A percentile compares a stretch with the other conserved stretches of the same genome.
These are phyloP conservation scores for Ammodytes marinus DNA, from an alignment of 2,113 vertebrate genomes.

Conservation along the genomic window DNA sequence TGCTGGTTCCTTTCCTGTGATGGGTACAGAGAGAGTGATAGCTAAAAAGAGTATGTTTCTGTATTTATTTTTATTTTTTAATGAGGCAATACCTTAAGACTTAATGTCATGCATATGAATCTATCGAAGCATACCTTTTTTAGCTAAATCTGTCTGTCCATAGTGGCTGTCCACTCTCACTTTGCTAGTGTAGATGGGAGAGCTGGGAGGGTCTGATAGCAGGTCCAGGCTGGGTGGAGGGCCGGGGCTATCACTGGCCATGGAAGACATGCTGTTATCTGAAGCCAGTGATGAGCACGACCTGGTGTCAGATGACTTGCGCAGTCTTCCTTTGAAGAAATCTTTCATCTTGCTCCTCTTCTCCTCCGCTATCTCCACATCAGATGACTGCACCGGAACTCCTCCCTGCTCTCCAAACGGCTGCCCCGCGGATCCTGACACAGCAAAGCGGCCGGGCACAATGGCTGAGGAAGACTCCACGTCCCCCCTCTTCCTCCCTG, in stretches of 20 bases:
- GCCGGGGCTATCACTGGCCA: constrained; percentile 86
- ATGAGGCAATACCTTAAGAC: not conserved
- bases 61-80: not conserved
- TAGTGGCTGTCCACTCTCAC: constrained; percentile 85
- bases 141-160: constrained; percentile 78
- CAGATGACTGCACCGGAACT: constrained; percentile 73
- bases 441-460: constrained; percentile 88
- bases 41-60: not conserved
- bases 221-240: constrained; percentile 83
- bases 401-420: constrained; percentile 75
- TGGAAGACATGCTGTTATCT: constrained; percentile 91
- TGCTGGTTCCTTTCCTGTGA: not conserved
- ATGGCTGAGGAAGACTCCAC: constrained; percentile 96
- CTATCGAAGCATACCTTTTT: constrained; percentile 74
- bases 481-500: constrained; percentile 89
- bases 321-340: constrained; percentile 91
- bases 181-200: constrained; percentile 89
- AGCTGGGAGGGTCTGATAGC: constrained; percentile 81
- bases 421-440: constrained; percentile 75
- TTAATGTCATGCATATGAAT: not conserved
- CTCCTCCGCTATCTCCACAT: constrained; percentile 83
- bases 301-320: constrained; percentile 90
- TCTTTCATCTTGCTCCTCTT: constrained; percentile 89
- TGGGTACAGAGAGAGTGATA: not conserved
- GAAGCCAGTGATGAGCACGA: constrained; percentile 95